These are phyloP conservation scores for Aplochiton taeniatus DNA, from an alignment of 2,797 vertebrate species.

Conservation along the genomic window DNA sequence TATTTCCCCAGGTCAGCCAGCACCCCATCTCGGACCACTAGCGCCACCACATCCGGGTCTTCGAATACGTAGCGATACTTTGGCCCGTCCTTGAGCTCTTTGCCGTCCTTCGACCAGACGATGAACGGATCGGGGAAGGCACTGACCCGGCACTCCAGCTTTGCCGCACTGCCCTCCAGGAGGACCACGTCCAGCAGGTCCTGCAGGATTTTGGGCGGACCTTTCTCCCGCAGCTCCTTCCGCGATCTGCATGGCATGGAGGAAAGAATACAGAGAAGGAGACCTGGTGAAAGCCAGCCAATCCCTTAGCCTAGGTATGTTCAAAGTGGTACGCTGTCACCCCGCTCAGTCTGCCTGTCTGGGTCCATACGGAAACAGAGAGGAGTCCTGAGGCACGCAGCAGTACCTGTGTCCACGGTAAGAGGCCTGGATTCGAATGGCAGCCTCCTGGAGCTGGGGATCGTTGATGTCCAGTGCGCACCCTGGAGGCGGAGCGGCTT, in stretches of 20 bases:
- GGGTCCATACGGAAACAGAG: background rate
- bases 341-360: no score
- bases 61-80: conserved; percentile 73
- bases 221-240: conserved; percentile 69
- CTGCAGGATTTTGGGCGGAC: conserved; percentile 67
- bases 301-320: no score
- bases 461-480: conserved; percentile 70
- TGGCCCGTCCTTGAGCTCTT: conserved; percentile 67
- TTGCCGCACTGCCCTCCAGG: conserved; percentile 70
- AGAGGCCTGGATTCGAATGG: conserved; percentile 75
- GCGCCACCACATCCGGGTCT: conserved; percentile 68
- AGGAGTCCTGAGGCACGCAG: background rate
- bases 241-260: conserved; percentile 49
- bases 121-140: conserved; percentile 74
- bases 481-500: conserved; percentile 58
- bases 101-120: conserved; percentile 68
- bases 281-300: background rate
- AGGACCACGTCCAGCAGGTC: conserved; percentile 70
- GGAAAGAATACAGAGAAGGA: background rate
- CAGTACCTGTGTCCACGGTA: conserved; percentile 68
- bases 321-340: no score
- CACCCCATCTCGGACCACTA: conserved; percentile 65
- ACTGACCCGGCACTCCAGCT: conserved; percentile 69
- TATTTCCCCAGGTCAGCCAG: conserved; percentile 70
- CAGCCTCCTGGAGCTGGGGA: conserved; percentile 69